Evolutionary conservation across 2,888 invertebrate species (phyloP).

Genomic region (Drosophila niveifrons): DNA sequence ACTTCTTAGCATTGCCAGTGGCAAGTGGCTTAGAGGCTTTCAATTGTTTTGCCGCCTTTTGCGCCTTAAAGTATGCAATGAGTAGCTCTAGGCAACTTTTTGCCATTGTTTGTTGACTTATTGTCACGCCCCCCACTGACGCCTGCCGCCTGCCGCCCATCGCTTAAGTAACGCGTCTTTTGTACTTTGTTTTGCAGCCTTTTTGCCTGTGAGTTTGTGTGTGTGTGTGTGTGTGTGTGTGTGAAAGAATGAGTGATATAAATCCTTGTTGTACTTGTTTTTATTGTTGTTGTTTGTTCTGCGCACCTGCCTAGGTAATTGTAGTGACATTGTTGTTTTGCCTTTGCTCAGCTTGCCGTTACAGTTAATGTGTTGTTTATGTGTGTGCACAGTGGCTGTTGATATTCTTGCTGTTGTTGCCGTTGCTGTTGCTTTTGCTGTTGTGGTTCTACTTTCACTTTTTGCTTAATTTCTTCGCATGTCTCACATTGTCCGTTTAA

Average conservation of each 20-base stretch:
- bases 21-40: slow-evolving; percentile 63
- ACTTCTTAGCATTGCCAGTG: slow-evolving; percentile 35
- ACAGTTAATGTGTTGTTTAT: slow-evolving; percentile 34
- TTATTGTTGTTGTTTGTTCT: slow-evolving; percentile 44
- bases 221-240: neutral
- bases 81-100: slow-evolving; percentile 32
- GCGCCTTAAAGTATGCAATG: slow-evolving; percentile 42
- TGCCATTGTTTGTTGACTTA: slow-evolving; percentile 52
- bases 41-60: slow-evolving; percentile 48
- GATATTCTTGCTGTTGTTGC: slow-evolving; percentile 11
- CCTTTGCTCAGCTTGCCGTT: slow-evolving; percentile 20
- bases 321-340: slow-evolving; percentile 53
- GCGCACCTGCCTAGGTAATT: slow-evolving; percentile 70
- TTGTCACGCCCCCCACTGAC: slow-evolving; percentile 33
- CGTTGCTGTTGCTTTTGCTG: neutral
- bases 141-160: neutral
- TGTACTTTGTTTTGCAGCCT: slow-evolving; percentile 42
- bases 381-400: slow-evolving; percentile 15
- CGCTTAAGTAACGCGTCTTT: slow-evolving; percentile 60
- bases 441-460: slow-evolving; percentile 38
- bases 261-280: slow-evolving; percentile 15
- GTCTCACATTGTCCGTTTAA: slow-evolving; percentile 12
- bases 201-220: slow-evolving; percentile 20
- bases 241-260: slow-evolving; percentile 18
- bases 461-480: slow-evolving; percentile 16